Evolutionary conservation across 2,888 invertebrate species (phyloP), one percentile per base, ranked within the genome.

Genomic region (Lydus trimaculatus): DNA sequence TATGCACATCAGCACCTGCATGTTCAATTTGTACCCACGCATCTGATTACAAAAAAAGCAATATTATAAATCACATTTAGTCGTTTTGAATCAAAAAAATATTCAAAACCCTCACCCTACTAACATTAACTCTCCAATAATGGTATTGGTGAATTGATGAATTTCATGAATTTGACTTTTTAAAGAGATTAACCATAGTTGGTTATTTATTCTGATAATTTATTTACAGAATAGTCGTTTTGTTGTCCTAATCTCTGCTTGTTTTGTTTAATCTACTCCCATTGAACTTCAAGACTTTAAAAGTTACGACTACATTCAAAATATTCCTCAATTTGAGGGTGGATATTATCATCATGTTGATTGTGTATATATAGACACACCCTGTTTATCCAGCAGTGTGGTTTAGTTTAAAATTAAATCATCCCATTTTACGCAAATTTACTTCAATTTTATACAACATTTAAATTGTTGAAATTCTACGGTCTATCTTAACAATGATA

Each of bases 11-110:
- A 61, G 31, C 61, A 61, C 61, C 61, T 61, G 61, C 31, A 39
- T 61, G 61, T 61, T 61, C 28, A 61, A 61, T 61, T 61, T 61
- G 61, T 61, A 61, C 61, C 61, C 39, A 61, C 61, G 39, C 61
- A 36, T 25, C 39, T 61, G 39, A 13, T 17, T 43, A 43, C 13
- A 25, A 17, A 43, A n/a, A n/a, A 39, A 39, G 11, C 39, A 39
- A 15, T 43, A 43, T 7, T n/a, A 43, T 43, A 43, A 43, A 43
- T 43, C 43, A 43, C 43, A 7, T 43, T n/a, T 43, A 7, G 43
- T 43, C 43, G 8, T 43, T 43, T 43, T 17, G 8, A 43, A 43
- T 6, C 17, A 13, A 15, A 33, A 13, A 4, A 36, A 36, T 13
- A 13, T n/a, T n/a, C n/a, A n/a, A n/a, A n/a, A n/a, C n/a, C n/a